Base-by-base conservation (phyloP, 2,888 invertebrate genomes). In the Drosophila greeni region DNA sequence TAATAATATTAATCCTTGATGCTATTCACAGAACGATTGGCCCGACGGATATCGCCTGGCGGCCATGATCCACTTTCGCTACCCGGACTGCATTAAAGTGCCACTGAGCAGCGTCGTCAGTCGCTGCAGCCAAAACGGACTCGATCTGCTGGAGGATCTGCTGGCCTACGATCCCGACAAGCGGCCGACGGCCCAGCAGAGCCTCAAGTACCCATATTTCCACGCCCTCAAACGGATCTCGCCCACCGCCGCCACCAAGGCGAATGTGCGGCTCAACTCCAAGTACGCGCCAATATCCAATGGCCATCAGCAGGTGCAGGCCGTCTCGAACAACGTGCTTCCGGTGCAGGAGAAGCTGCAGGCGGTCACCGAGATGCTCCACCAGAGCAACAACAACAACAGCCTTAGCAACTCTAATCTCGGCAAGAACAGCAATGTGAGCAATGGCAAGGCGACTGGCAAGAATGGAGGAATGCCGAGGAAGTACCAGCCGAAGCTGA, bases 31-130 rank as follows among this genome's bases (percentile, higher is more conserved):
- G 93, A 94, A 92, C 75, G 95, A 95, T 72, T 99, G 99, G 99
- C 93, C 96, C 1, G 99, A 99, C 86, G 99, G 99, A 5, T 95
- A 95, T 89, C 94, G 95, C 73, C 90, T 99, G 71, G 98, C 99
- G 0, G 92, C 95, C 5, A 94, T 95, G 54, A 95, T 99, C 91
- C 98, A 98, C 84, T 98, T 99, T 88, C 95, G 96, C 67, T 99
- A 98, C 90, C 99, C 99, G 5, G 93, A 95, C 85, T 95, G 96
- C 87, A 92, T 93, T 1, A 92, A 94, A 80, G 95, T 95, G 45
- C 94, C 95, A 26, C 90, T 98, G 59, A 92, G 92, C 73, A 92
- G 94, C 64, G 91, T 96, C 26, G 94, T 98, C 70, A 94, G 95
- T 0, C 93, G 95, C 84, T 97, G 95, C 16, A 94, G 95, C 85